Percentiles rank a stretch among this genome's conserved stretches.
phyloP scores from a whole-genome alignment of 2,888 invertebrate genomes.

The Ganaspis brasiliensis region DNA sequence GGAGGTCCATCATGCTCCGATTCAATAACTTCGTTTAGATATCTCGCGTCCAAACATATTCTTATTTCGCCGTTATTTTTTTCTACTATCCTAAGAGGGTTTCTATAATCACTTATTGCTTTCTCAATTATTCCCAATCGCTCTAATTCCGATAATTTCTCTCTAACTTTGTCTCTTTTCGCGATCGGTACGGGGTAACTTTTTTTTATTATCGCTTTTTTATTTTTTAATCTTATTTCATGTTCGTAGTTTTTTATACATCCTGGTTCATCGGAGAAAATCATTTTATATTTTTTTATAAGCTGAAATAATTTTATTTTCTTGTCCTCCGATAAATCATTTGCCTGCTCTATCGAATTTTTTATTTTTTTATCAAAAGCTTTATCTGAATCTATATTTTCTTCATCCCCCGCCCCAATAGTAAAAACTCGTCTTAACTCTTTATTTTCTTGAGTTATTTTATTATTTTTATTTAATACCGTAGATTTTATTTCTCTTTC shows the following conservation, averaged over 20 bases:
- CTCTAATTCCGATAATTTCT: neutral
- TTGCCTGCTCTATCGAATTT: neutral
- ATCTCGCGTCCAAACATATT: conserved; percentile 40
- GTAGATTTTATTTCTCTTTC: no score
- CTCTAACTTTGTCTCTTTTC: neutral
- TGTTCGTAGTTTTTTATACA: neutral
- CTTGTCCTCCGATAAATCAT: neutral
- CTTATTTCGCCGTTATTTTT: conserved; percentile 34
- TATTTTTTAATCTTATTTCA: neutral
- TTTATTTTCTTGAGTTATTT: neutral
- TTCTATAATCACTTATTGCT: conserved; percentile 35
- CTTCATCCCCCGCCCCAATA: neutral
- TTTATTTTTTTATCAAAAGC: neutral
- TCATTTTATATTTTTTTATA: neutral
- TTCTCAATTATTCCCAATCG: conserved; percentile 41
- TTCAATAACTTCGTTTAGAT: conserved; percentile 36
- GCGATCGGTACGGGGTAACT: neutral
- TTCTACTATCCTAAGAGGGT: conserved; percentile 29
- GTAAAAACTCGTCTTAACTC: neutral
- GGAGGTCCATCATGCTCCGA: conserved; percentile 43
- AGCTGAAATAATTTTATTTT: neutral
- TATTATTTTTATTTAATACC: no score
- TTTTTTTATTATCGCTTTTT: neutral
- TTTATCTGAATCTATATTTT: neutral
- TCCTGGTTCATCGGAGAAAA: conserved; percentile 2